phyloP scores from a whole-genome alignment of 2,113 vertebrate genomes.

The Coturnix japonica region DNA sequence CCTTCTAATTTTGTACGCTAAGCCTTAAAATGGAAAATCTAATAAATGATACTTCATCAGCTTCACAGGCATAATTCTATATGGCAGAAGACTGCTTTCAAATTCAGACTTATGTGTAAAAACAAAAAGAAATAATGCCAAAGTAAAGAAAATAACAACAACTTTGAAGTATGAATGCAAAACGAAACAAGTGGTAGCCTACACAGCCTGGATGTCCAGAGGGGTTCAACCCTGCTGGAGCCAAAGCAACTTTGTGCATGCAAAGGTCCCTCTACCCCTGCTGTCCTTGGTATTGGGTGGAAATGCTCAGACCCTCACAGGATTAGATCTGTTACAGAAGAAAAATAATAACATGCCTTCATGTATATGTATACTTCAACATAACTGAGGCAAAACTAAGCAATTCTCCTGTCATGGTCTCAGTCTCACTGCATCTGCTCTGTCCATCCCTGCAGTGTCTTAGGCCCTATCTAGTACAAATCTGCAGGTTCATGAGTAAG shows the following conservation, averaged over 20 bases:
- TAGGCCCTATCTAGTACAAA: background rate
- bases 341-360: constrained; percentile 15
- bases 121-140: background rate
- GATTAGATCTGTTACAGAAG: background rate
- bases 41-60: background rate
- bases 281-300: background rate
- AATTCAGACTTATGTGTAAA: constrained; percentile 16
- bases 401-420: background rate
- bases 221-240: background rate
- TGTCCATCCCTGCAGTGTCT: background rate
- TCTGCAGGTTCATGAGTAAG: background rate
- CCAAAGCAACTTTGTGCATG: background rate
- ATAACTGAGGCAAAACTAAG: constrained; percentile 16
- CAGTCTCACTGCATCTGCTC: background rate
- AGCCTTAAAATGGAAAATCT: background rate
- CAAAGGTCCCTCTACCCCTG: background rate
- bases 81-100: background rate
- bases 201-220: background rate
- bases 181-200: background rate
- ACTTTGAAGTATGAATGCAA: background rate
- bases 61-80: background rate
- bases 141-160: background rate
- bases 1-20: background rate
- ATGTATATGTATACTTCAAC: background rate
- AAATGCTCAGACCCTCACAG: background rate